phyloP scores from a whole-genome alignment of 2,888 invertebrate species.

The Helobdella robusta region DNA sequence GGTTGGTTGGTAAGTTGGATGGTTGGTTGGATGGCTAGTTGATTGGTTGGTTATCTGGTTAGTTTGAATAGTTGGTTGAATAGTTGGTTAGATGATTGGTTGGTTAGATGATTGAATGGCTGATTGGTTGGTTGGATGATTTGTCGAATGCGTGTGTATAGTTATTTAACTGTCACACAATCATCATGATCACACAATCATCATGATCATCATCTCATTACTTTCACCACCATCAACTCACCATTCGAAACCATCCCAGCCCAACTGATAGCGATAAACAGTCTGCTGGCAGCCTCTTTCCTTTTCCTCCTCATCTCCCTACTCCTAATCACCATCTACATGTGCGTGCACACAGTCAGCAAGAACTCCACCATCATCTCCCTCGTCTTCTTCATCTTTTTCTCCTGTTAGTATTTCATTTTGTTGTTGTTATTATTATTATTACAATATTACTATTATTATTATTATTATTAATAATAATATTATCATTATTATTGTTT shows the following conservation, averaged over 20 bases:
- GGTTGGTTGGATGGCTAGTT: background rate
- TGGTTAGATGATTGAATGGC: too few relatives aligned
- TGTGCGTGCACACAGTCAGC: slow-evolving; percentile 36
- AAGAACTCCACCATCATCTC: slow-evolving; percentile 37
- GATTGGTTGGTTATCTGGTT: too few relatives aligned
- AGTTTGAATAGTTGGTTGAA: background rate
- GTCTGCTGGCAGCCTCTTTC: slow-evolving; percentile 35
- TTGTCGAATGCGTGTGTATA: background rate
- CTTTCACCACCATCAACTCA: too few relatives aligned
- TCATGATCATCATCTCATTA: too few relatives aligned
- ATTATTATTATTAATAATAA: background rate
- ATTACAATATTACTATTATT: background rate
- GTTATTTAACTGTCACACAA: background rate
- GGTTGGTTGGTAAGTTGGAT: background rate
- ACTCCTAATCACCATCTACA: slow-evolving; percentile 35
- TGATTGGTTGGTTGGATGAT: too few relatives aligned
- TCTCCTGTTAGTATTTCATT: slow-evolving; percentile 33
- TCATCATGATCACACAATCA: too few relatives aligned
- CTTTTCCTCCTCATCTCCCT: slow-evolving; percentile 33
- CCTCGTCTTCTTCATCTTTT: slow-evolving; percentile 36
- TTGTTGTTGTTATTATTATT: background rate
- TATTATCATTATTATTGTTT: background rate
- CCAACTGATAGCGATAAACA: slow-evolving; percentile 33
- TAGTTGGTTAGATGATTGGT: too few relatives aligned
- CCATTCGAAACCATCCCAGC: slow-evolving; percentile 2